Evolutionary conservation across 2,113 vertebrate genomes (phyloP).

Genomic region (Eublepharis macularius): DNA sequence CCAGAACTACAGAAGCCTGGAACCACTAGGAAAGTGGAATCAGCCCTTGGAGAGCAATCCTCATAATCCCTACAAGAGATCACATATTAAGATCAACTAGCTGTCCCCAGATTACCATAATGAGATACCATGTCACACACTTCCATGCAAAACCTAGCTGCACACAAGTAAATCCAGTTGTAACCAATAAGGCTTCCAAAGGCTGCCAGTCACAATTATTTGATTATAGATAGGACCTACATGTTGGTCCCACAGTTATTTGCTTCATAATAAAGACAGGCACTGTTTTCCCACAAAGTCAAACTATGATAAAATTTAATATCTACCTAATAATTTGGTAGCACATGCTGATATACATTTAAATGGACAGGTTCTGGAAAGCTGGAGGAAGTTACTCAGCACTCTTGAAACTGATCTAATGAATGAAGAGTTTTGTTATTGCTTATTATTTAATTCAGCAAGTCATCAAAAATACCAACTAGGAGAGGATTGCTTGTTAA

Average conservation of each 20-base stretch:
- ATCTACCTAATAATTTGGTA: neutral
- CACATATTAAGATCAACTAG: neutral
- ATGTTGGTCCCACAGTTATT: neutral
- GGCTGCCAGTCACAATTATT: neutral
- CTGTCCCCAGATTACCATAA: neutral
- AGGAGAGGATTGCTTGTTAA: neutral
- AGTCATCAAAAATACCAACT: neutral
- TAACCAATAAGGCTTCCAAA: neutral
- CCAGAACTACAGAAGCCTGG: neutral
- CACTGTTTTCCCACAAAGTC: neutral
- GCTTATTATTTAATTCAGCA: neutral
- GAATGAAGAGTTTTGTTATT: neutral
- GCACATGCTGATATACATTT: neutral
- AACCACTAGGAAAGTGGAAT: neutral
- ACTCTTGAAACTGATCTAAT: neutral
- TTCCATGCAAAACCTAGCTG: neutral
- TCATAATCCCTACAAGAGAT: neutral
- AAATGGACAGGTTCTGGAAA: neutral
- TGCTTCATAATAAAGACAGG: neutral
- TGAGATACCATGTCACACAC: neutral
- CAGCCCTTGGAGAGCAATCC: neutral
- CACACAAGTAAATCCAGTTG: neutral
- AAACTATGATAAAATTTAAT: neutral
- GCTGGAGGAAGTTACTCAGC: neutral
- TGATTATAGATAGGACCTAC: neutral